Percentiles rank a stretch among this genome's conserved stretches.
Evolutionary conservation across 2,797 vertebrate genomes (phyloP).

Genomic region (Todus mexicanus): DNA sequence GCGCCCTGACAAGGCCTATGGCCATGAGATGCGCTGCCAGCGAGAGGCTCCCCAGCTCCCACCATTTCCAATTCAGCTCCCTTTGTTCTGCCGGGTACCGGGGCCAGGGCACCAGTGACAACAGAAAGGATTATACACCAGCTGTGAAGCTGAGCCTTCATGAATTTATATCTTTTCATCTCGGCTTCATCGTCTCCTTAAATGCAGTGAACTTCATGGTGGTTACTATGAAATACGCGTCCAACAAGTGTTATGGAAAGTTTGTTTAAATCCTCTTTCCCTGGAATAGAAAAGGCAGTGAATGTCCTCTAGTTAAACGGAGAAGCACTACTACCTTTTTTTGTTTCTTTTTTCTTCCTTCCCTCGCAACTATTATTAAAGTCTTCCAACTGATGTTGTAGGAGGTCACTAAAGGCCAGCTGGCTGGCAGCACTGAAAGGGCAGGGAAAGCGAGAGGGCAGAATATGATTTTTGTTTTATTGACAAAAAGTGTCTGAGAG

Average conservation of each 20-base stretch:
- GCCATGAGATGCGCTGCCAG: slow-evolving; percentile 79
- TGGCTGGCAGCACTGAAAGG: slow-evolving; percentile 38
- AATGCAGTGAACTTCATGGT: slow-evolving; percentile 72
- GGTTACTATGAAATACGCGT: slow-evolving; percentile 72
- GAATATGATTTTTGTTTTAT: not conserved
- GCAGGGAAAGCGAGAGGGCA: not conserved
- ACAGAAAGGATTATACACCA: slow-evolving; percentile 81
- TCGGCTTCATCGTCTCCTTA: slow-evolving; percentile 66
- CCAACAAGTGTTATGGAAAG: slow-evolving; percentile 72
- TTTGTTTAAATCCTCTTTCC: slow-evolving; percentile 78
- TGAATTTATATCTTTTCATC: slow-evolving; percentile 78
- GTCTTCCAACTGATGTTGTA: slow-evolving; percentile 33
- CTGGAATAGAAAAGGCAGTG: slow-evolving; percentile 61
- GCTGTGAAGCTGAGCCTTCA: slow-evolving; percentile 76
- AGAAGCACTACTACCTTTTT: not conserved
- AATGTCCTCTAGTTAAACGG: slow-evolving; percentile 64
- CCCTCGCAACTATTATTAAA: not conserved
- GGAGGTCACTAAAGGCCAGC: slow-evolving; percentile 55
- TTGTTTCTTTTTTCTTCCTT: no score
- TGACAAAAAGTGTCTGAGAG: not conserved
- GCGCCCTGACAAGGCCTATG: slow-evolving; percentile 84
- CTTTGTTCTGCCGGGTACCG: slow-evolving; percentile 79
- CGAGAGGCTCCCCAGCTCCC: slow-evolving; percentile 75
- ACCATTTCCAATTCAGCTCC: slow-evolving; percentile 81
- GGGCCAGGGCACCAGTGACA: slow-evolving; percentile 71